Evolutionary conservation across 1,140 invertebrate genomes (phyloP).

Genomic region (Penaeus vannamei): DNA sequence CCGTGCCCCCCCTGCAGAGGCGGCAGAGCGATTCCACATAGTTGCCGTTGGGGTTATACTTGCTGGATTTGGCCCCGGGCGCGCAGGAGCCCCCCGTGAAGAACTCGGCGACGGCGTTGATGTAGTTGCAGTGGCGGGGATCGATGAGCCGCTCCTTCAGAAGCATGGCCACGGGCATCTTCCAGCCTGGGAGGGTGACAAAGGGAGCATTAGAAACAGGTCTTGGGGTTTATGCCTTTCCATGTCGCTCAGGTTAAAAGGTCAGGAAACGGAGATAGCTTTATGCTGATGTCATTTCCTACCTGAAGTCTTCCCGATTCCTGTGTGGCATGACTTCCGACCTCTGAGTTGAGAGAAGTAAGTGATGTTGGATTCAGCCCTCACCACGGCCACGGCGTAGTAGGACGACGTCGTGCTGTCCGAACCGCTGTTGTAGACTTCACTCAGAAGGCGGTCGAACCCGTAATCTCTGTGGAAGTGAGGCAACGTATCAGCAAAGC

Average conservation of each 20-base stretch:
- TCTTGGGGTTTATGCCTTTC: not conserved
- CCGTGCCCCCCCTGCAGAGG: constrained; percentile 39
- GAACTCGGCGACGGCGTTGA: constrained; percentile 75
- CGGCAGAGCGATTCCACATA: constrained; percentile 56
- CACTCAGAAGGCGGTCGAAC: constrained; percentile 77
- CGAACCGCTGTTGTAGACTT: constrained; percentile 74
- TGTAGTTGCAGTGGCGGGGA: constrained; percentile 75
- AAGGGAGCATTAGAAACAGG: not conserved
- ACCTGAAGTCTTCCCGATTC: constrained; percentile 91
- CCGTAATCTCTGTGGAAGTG: constrained; percentile 75
- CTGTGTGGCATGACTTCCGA: constrained; percentile 90
- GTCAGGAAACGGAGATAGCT: too few relatives aligned
- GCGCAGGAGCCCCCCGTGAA: constrained; percentile 75
- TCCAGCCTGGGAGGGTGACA: constrained; percentile 72
- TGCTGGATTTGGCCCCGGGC: constrained; percentile 75
- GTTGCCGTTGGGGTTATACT: constrained; percentile 74
- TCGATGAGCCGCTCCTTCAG: constrained; percentile 73
- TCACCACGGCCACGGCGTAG: constrained; percentile 67
- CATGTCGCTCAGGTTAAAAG: constrained; percentile 31
- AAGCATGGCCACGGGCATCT: constrained; percentile 74
- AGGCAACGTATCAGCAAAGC: not conserved
- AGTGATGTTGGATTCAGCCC: constrained; percentile 74
- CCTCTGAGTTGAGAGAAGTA: constrained; percentile 81
- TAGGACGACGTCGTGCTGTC: constrained; percentile 70
- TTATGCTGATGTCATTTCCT: constrained; percentile 20